A percentile compares a stretch with the other conserved stretches of the same genome.
Conservation (phyloP, 2,888 invertebrate species). For the Heliconius ethilla region DNA sequence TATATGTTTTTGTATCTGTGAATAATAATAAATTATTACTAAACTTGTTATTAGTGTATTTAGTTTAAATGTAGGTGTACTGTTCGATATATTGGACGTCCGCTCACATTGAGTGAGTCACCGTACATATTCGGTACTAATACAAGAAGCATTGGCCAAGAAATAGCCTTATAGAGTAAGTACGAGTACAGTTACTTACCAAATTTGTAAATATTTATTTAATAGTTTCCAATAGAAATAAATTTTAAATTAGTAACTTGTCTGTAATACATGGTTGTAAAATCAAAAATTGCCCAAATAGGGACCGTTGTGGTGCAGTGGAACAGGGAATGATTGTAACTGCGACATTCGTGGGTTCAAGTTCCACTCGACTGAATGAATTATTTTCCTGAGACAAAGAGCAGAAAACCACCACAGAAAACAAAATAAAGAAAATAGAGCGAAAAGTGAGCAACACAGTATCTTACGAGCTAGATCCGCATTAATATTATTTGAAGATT, state of each 20-base stretch:
- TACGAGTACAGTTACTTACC: constrained; percentile 30
- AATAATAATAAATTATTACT: background rate
- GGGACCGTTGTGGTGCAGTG: no score
- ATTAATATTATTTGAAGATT: no score
- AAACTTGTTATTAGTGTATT: background rate
- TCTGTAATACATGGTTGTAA: no score
- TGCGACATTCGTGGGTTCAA: no score
- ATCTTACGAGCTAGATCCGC: no score
- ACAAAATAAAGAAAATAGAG: no score
- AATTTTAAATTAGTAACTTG: background rate
- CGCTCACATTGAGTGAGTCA: constrained; percentile 32
- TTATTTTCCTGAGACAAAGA: no score
- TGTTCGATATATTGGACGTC: constrained; percentile 23
- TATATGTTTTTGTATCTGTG: background rate
- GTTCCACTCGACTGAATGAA: no score
- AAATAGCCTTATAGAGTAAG: constrained; percentile 28
- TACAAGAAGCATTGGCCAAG: constrained; percentile 27
- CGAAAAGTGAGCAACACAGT: no score
- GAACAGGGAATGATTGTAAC: no score
- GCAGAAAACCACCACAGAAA: no score
- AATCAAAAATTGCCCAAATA: no score
- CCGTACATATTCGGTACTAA: constrained; percentile 31
- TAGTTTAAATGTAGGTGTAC: background rate
- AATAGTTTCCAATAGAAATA: background rate
- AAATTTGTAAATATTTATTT: background rate